Percentiles rank a stretch among this genome's conserved stretches.
phyloP scores from a whole-genome alignment of 2,888 invertebrate species.

The Caradrina clavipalpis region DNA sequence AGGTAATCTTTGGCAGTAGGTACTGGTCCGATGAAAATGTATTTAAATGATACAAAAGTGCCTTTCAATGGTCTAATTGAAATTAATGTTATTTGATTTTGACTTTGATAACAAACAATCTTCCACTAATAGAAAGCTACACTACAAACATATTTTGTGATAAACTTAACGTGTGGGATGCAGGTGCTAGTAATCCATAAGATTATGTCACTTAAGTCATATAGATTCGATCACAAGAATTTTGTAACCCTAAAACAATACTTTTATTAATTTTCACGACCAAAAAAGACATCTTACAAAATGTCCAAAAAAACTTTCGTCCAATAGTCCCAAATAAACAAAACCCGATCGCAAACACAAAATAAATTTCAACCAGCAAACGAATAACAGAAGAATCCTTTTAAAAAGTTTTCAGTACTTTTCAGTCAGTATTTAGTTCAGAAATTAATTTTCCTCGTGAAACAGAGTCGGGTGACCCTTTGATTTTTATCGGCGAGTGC shows the following conservation, averaged over 20 bases:
- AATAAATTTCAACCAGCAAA: slow-evolving; percentile 15
- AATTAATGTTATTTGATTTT: too few species aligned
- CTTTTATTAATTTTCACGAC: not conserved
- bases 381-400: slow-evolving; percentile 34
- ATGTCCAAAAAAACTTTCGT: not conserved
- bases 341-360: not conserved
- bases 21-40: too few species aligned
- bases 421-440: slow-evolving; percentile 30
- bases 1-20: too few species aligned
- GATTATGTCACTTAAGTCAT: too few species aligned
- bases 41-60: too few species aligned
- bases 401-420: slow-evolving; percentile 40
- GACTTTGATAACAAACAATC: too few species aligned
- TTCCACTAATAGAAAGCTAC: too few species aligned
- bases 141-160: too few species aligned
- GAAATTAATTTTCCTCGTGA: slow-evolving; percentile 46
- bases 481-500: slow-evolving; percentile 72
- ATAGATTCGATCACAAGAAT: not conserved
- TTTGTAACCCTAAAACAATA: not conserved
- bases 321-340: not conserved
- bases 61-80: too few species aligned
- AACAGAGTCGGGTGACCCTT: slow-evolving; percentile 25
- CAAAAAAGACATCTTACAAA: not conserved
- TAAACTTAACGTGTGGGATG: too few species aligned
- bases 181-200: too few species aligned